Evolutionary conservation across 2,113 vertebrate genomes (phyloP).

Genomic region (Entomyzon cyanotis): DNA sequence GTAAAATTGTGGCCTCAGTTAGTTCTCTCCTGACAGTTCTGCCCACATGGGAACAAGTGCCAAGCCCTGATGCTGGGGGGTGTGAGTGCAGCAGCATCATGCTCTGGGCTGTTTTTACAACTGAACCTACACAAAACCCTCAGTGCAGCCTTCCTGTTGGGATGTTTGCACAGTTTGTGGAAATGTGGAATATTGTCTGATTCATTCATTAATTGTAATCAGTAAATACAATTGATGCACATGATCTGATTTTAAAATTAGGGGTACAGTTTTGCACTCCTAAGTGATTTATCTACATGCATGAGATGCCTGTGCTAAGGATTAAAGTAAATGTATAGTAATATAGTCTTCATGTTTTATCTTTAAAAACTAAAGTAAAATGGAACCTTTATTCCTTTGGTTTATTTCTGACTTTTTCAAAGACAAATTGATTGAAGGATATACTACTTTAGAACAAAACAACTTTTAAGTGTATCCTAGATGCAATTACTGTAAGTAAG

Average conservation of each 20-base stretch:
- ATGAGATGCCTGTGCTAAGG: not conserved
- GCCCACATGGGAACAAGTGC: not conserved
- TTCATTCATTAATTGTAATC: not conserved
- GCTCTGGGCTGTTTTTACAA: not conserved
- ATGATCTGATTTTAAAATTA: not conserved
- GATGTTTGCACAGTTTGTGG: not conserved
- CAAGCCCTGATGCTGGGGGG: not conserved
- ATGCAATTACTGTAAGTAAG: not conserved
- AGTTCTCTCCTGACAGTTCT: not conserved
- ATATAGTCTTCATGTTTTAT: not conserved
- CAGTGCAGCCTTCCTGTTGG: not conserved
- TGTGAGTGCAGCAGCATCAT: rapidly evolving
- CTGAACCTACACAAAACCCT: not conserved
- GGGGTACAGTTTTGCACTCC: not conserved
- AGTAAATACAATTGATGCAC: not conserved
- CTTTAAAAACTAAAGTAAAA: not conserved
- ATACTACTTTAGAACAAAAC: not conserved
- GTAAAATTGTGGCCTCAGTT: not conserved
- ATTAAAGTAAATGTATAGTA: not conserved
- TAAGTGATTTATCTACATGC: not conserved
- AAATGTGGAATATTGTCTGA: not conserved
- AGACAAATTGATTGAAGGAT: not conserved
- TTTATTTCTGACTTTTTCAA: not conserved
- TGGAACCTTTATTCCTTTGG: not conserved
- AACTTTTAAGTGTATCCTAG: not conserved